Percentiles rank a stretch among this genome's conserved stretches.
These are phyloP conservation scores for Spicauda simplicius DNA, from an alignment of 2,888 invertebrate genomes.

Conservation along the genomic window DNA sequence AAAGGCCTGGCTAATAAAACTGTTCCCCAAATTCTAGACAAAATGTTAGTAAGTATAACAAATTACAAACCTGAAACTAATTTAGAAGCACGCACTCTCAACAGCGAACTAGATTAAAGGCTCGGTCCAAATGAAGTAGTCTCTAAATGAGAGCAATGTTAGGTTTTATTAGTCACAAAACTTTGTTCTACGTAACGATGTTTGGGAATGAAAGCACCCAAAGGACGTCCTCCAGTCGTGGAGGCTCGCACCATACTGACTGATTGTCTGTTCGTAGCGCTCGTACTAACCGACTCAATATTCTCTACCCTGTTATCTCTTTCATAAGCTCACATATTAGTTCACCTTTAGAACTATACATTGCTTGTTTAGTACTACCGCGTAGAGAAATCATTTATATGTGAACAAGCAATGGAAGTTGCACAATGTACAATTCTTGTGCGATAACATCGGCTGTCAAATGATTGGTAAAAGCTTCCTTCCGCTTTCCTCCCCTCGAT, in stretches of 20 bases:
- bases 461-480: slow-evolving; percentile 35
- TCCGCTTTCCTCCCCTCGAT: slow-evolving; percentile 42
- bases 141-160: background rate
- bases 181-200: slow-evolving; percentile 33
- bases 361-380: slow-evolving; percentile 40
- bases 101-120: slow-evolving; percentile 5
- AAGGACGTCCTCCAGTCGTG: slow-evolving; percentile 5
- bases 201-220: slow-evolving; percentile 12
- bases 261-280: slow-evolving; percentile 20
- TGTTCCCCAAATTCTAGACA: too few species aligned
- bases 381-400: too few species aligned
- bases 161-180: slow-evolving; percentile 30
- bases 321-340: background rate
- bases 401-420: slow-evolving; percentile 46
- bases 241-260: slow-evolving; percentile 34
- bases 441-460: slow-evolving; percentile 26
- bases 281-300: slow-evolving; percentile 30
- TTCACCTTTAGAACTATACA: slow-evolving; percentile 44
- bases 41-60: background rate
- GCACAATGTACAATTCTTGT: background rate
- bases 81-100: slow-evolving; percentile 18
- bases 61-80: slow-evolving; percentile 32
- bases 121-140: slow-evolving; percentile 5
- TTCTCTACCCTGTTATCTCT: slow-evolving; percentile 25
- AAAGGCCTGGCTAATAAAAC: too few species aligned